These are phyloP conservation scores for Rhopalosiphum maidis DNA, from an alignment of 1,140 invertebrate species.

Conservation along the genomic window DNA sequence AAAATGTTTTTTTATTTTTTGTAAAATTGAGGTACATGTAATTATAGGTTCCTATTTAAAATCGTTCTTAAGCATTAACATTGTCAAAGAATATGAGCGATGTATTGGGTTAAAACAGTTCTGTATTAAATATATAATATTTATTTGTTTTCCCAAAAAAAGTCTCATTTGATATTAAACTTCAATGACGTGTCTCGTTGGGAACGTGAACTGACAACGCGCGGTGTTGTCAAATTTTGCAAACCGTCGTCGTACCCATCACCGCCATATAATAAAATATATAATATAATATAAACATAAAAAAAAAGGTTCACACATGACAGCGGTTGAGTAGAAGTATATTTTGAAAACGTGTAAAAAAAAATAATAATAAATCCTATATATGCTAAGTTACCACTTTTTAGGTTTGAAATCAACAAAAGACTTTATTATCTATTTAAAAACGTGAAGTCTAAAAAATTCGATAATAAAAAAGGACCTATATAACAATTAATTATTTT, in stretches of 20 bases:
- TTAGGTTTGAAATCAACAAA: neutral
- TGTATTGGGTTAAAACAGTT: too few species aligned
- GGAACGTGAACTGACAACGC: neutral
- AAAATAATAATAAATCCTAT: neutral
- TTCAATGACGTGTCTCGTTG: neutral
- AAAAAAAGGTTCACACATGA: neutral
- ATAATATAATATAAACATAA: constrained; percentile 1
- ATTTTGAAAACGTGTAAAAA: neutral
- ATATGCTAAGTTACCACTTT: neutral
- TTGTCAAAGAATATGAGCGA: neutral
- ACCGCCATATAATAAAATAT: neutral
- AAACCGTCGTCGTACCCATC: neutral
- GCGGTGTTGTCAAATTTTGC: neutral
- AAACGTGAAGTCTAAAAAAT: neutral
- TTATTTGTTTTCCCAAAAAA: neutral
- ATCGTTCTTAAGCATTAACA: neutral
- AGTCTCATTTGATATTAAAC: neutral
- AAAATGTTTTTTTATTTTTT: too few species aligned
- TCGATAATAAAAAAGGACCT: neutral
- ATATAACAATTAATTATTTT: neutral
- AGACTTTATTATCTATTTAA: neutral
- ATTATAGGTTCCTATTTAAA: neutral
- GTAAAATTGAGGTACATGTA: too few species aligned
- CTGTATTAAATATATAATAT: neutral
- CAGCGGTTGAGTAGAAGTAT: neutral